phyloP scores from a whole-genome alignment of 1,140 invertebrate genomes.

The Neodiprion fabricii region DNA sequence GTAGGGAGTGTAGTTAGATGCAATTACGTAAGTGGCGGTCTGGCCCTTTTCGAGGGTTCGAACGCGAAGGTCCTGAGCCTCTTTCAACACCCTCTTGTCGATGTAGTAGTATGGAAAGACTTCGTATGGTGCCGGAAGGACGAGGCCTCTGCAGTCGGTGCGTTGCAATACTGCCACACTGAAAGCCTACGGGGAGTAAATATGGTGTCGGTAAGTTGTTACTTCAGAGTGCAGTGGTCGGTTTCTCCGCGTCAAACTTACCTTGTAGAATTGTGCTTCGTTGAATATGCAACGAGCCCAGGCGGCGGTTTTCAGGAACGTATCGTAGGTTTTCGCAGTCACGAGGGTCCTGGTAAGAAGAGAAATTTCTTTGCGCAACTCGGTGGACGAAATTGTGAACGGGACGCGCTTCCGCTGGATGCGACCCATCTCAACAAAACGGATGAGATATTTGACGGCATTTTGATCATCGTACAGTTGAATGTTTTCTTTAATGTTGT shows the following conservation, averaged over 20 bases:
- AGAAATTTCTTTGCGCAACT: conserved; percentile 51
- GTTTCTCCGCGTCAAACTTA: conserved; percentile 19
- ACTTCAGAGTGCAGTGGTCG: neutral
- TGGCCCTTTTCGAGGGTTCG: conserved; percentile 17
- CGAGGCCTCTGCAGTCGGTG: conserved; percentile 53
- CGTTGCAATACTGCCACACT: conserved; percentile 52
- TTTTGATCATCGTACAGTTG: conserved; percentile 46
- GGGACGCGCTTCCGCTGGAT: conserved; percentile 50
- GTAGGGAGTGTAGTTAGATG: conserved; percentile 65
- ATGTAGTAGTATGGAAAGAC: conserved; percentile 61
- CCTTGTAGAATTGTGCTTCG: conserved; percentile 55
- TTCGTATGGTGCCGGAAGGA: conserved; percentile 61
- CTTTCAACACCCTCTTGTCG: conserved; percentile 56
- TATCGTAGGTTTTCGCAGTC: conserved; percentile 50
- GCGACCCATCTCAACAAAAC: conserved; percentile 41
- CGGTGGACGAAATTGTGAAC: conserved; percentile 41
- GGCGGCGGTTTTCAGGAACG: conserved; percentile 55
- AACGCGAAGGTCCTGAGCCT: conserved; percentile 52
- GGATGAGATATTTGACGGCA: conserved; percentile 46
- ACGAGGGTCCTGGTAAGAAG: conserved; percentile 59
- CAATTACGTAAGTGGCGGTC: conserved; percentile 33
- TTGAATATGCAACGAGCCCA: conserved; percentile 58
- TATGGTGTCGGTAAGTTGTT: neutral
- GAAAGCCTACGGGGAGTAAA: conserved; percentile 45
- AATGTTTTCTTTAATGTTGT: conserved; percentile 44